Conservation (phyloP, 1,140 invertebrate genomes). For the Aradophagus sp. region DNA sequence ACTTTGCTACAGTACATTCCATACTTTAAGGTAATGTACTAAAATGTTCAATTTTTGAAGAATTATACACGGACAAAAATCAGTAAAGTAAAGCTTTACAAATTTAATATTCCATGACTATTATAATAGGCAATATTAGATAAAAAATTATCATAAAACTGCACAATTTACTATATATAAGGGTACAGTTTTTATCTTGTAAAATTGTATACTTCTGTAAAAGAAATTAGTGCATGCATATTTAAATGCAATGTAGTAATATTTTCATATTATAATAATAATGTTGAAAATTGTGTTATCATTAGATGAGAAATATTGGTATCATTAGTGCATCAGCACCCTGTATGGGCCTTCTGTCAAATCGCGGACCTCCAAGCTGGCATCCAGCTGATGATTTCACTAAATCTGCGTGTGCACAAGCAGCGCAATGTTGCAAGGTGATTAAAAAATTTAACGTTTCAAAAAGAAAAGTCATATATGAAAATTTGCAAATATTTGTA, state of each 20-base stretch:
- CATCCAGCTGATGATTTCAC: constrained; percentile 84
- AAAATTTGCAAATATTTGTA: too few relatives aligned
- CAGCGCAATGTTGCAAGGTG: constrained; percentile 77
- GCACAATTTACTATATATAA: too few relatives aligned
- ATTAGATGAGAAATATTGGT: constrained; percentile 82
- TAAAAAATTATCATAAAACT: too few relatives aligned
- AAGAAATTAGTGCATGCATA: background rate
- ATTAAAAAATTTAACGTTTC: background rate
- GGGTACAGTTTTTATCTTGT: too few relatives aligned
- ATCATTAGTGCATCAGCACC: constrained; percentile 88
- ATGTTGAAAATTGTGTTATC: background rate
- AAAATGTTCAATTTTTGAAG: background rate
- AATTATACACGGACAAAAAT: too few relatives aligned
- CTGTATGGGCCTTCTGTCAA: constrained; percentile 88
- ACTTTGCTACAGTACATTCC: constrained; percentile 83
- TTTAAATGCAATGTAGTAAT: constrained; percentile 7
- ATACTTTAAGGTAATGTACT: constrained; percentile 81
- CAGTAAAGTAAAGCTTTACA: too few relatives aligned
- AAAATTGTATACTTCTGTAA: too few relatives aligned
- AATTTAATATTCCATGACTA: too few relatives aligned
- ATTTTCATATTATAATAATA: too few relatives aligned
- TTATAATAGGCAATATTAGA: too few relatives aligned
- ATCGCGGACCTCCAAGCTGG: constrained; percentile 85
- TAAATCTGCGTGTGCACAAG: constrained; percentile 79
- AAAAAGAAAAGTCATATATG: too few relatives aligned